Conservation (phyloP, 1,140 invertebrate species). For the Drosophila malerkotliana region DNA sequence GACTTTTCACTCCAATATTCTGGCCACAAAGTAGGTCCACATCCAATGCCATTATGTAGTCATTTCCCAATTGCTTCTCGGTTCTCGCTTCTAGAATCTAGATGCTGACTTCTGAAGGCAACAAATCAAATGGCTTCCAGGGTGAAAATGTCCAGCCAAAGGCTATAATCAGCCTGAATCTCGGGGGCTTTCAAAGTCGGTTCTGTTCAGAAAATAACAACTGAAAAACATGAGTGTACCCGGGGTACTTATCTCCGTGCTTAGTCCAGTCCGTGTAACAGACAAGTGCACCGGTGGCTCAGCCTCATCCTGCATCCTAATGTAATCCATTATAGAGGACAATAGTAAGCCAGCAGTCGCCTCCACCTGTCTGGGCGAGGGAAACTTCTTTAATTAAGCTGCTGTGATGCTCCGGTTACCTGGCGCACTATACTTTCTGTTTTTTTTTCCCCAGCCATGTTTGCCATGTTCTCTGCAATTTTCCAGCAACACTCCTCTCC, state of each 20-base stretch:
- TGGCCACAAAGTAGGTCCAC: constrained; percentile 7
- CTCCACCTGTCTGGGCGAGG: background rate
- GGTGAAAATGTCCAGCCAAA: constrained; percentile 57
- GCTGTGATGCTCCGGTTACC: constrained; percentile 11
- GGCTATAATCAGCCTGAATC: constrained; percentile 43
- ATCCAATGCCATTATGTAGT: constrained; percentile 60
- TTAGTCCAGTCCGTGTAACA: constrained; percentile 22
- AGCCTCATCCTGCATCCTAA: constrained; percentile 55
- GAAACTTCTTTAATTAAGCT: constrained; percentile 69
- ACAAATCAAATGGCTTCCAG: constrained; percentile 70
- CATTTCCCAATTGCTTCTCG: constrained; percentile 63
- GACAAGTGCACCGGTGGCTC: constrained; percentile 43
- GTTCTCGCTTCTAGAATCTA: background rate
- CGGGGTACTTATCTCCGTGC: constrained; percentile 34
- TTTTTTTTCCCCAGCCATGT: constrained; percentile 12
- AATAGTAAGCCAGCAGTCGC: constrained; percentile 28
- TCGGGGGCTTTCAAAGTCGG: constrained; percentile 10
- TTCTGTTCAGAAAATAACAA: constrained; percentile 11
- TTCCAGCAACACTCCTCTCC: constrained; percentile 7
- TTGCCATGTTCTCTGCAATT: constrained; percentile 3
- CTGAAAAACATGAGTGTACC: constrained; percentile 25
- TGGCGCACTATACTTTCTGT: background rate
- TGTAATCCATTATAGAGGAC: constrained; percentile 72
- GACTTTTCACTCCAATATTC: constrained; percentile 20
- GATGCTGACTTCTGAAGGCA: constrained; percentile 28